Base-by-base conservation (phyloP, 2,113 vertebrate genomes). In the Triplophysa dalaica region DNA sequence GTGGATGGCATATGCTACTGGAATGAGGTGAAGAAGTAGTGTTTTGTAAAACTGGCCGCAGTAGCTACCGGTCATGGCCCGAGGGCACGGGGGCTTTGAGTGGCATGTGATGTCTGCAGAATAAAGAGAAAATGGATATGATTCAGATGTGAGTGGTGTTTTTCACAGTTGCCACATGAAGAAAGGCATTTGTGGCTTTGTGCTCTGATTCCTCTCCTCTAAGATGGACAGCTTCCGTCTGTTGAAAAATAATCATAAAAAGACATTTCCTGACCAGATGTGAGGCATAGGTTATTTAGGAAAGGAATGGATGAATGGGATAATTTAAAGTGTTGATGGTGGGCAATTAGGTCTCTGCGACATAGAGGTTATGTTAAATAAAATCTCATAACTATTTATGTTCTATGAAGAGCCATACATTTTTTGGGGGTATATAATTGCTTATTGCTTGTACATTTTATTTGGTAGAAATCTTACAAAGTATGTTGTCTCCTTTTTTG, bases 1-100 rank as follows among this genome's bases (percentile, higher is more conserved):
- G 94, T 96, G 95, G 89, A 92, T 92, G 93, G 91, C 94, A 95
- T 93, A 94, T 96, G 94, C 89, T 91, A 89, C 90, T 89, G 87
- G 87, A 88, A 84, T 86, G 85, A 88, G 85, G 86, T 84, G 79
- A 80, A 85, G 83, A 67, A 86, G 80, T 75, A 89, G 83, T 92
- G 79, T 83, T 78, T 84, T 86, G 84, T 84, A 85, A 87, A 73
- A 84, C 84, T 43, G 89, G 90, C 91, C 90, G 90, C 89, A 83
- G 85, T 91, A 88, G 92, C 85, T 92, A 89, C 90, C 88, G 90
- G 92, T 94, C 89, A 87, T 92, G 91, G 92, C 88, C 89, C 86
- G 88, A 85, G 87, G 90, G 63, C 78, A 60, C 41, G 22, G 41
- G 13, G 21, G 85, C 93, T 94, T 95, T 94, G 93, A 94, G 45